phyloP scores from a whole-genome alignment of 92 coral and sea anemone genomes.

The Epizoanthus ramosus region DNA sequence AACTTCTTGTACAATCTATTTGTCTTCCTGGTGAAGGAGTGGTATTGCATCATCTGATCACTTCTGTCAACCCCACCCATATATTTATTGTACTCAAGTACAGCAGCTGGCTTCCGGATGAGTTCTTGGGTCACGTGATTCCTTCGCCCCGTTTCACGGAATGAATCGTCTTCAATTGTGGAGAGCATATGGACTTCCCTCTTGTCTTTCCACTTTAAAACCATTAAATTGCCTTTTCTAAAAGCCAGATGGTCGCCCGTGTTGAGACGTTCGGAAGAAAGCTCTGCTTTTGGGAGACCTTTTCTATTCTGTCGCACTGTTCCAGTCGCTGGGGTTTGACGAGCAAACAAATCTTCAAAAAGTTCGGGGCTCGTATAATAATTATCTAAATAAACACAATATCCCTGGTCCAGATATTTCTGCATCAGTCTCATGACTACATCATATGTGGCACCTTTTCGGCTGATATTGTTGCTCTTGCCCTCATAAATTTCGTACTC shows the following conservation, averaged over 20 bases:
- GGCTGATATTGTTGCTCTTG: conserved; percentile 20
- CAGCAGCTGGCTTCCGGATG: conserved; percentile 28
- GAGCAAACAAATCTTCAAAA: conserved; percentile 14
- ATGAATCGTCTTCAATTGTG: conserved; percentile 50
- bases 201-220: conserved; percentile 55
- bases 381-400: conserved; percentile 46
- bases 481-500: conserved; percentile 34
- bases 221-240: conserved; percentile 30
- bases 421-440: conserved; percentile 32
- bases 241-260: conserved; percentile 27
- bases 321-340: conserved; percentile 38
- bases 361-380: conserved; percentile 35
- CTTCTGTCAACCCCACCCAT: conserved; percentile 53
- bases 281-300: conserved; percentile 45
- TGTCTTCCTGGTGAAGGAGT: conserved; percentile 33
- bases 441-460: conserved; percentile 36
- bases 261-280: neutral
- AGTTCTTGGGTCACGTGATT: conserved; percentile 15
- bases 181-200: conserved; percentile 56
- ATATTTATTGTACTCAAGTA: conserved; percentile 46
- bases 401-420: conserved; percentile 27
- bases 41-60: neutral
- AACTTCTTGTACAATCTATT: conserved; percentile 42
- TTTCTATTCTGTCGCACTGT: conserved; percentile 48
- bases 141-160: conserved; percentile 21